Conservation (phyloP, 2,113 vertebrate species). For the Pogona vitticeps region DNA sequence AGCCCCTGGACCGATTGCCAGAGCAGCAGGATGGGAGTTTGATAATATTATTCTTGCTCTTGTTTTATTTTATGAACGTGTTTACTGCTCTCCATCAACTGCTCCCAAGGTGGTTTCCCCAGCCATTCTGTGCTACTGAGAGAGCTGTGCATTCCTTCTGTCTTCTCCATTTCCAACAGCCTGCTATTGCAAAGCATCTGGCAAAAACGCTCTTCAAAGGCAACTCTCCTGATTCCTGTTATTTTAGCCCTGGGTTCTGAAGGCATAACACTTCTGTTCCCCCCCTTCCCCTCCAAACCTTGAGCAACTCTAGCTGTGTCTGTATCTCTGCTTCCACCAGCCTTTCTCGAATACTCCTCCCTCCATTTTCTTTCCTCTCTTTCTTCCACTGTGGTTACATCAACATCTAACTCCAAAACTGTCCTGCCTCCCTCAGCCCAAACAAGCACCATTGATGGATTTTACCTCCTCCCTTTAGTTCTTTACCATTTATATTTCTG, state of each 20-base stretch:
- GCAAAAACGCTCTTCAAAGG: background rate
- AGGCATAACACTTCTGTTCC: background rate
- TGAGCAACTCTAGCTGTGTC: background rate
- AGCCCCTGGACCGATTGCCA: no score
- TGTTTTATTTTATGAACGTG: background rate
- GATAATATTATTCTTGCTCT: background rate
- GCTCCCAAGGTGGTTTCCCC: no score
- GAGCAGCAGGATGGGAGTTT: background rate
- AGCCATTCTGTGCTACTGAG: background rate
- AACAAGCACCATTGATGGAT: no score
- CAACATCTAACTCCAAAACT: background rate
- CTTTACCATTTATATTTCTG: background rate
- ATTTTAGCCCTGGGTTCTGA: background rate
- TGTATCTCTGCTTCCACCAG: background rate
- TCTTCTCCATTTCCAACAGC: background rate
- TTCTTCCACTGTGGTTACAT: background rate
- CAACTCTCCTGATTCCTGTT: background rate
- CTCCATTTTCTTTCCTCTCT: background rate
- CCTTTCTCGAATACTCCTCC: background rate
- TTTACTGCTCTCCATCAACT: background rate
- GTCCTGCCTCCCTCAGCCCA: no score
- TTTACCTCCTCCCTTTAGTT: background rate
- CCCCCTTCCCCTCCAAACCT: background rate
- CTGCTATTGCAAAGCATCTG: background rate
- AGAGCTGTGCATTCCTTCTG: background rate